Evolutionary conservation across 2,113 vertebrate genomes (phyloP).

Genomic region (Kryptolebias marmoratus): DNA sequence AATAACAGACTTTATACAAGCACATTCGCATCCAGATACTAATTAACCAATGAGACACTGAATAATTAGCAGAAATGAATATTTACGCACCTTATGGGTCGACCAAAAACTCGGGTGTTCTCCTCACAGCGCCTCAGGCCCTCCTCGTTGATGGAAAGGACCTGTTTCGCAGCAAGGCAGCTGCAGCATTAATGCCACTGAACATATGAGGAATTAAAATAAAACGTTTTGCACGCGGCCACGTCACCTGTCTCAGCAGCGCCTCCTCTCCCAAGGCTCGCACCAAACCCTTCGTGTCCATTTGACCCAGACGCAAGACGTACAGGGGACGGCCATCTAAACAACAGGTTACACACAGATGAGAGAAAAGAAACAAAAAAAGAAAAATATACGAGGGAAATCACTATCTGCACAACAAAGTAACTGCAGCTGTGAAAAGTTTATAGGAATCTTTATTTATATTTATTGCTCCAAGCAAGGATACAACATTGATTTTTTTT

Average conservation of each 20-base stretch:
- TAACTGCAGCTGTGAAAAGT: too few relatives aligned
- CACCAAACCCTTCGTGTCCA: conserved; percentile 97
- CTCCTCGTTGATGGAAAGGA: conserved; percentile 96
- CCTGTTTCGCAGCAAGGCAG: conserved; percentile 72
- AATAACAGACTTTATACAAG: not conserved
- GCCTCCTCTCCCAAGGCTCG: conserved; percentile 92
- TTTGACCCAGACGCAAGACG: conserved; percentile 91
- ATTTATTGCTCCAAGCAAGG: too few relatives aligned
- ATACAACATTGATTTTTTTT: too few relatives aligned
- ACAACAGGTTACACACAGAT: conserved; percentile 13
- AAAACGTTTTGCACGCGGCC: not conserved
- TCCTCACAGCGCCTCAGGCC: conserved; percentile 93
- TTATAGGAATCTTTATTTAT: too few relatives aligned
- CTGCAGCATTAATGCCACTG: not conserved
- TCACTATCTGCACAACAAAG: too few relatives aligned
- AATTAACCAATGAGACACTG: not conserved
- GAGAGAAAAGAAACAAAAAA: not conserved
- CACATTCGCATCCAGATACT: not conserved
- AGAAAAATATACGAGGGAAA: too few relatives aligned
- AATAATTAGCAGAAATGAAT: not conserved
- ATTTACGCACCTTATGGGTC: conserved; percentile 88
- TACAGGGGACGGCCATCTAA: conserved; percentile 94
- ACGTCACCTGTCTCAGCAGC: conserved; percentile 89
- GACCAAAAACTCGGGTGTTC: conserved; percentile 92
- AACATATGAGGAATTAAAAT: not conserved